These are phyloP conservation scores for Bovichtus diacanthus DNA, from an alignment of 2,797 vertebrate species.

Conservation along the genomic window DNA sequence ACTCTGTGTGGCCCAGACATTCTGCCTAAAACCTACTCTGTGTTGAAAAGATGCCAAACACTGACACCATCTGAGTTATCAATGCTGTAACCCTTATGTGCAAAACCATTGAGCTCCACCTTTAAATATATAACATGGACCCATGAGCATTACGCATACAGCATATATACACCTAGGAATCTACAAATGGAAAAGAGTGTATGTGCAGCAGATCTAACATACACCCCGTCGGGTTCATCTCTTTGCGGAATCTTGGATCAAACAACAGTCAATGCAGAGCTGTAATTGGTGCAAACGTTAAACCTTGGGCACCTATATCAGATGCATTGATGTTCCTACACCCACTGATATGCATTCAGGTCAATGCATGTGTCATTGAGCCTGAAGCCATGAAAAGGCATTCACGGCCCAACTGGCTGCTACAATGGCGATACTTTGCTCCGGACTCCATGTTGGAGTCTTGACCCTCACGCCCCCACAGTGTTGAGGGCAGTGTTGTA, in stretches of 20 bases:
- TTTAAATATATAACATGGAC: background rate
- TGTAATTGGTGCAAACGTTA: constrained; percentile 60
- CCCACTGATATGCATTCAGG: constrained; percentile 62
- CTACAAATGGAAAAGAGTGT: constrained; percentile 10
- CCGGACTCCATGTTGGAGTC: constrained; percentile 23
- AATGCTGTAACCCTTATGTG: background rate
- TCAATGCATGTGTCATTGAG: constrained; percentile 59
- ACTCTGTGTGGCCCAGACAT: constrained; percentile 20
- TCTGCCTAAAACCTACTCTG: constrained; percentile 37
- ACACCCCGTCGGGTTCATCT: constrained; percentile 2
- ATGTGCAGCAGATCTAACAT: background rate
- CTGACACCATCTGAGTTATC: constrained; percentile 6
- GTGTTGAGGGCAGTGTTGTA: constrained; percentile 1
- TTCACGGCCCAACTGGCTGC: constrained; percentile 18
- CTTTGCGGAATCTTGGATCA: constrained; percentile 42
- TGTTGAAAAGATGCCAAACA: constrained; percentile 36
- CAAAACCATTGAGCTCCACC: background rate
- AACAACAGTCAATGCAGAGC: constrained; percentile 45
- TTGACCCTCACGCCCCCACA: constrained; percentile 43
- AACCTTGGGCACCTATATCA: constrained; percentile 59
- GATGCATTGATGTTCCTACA: constrained; percentile 68
- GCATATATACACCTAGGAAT: background rate
- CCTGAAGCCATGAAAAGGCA: constrained; percentile 53
- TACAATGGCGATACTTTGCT: background rate
- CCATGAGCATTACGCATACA: constrained; percentile 2